Conservation (phyloP, 2,888 invertebrate genomes). For the Lepidonotus clava region DNA sequence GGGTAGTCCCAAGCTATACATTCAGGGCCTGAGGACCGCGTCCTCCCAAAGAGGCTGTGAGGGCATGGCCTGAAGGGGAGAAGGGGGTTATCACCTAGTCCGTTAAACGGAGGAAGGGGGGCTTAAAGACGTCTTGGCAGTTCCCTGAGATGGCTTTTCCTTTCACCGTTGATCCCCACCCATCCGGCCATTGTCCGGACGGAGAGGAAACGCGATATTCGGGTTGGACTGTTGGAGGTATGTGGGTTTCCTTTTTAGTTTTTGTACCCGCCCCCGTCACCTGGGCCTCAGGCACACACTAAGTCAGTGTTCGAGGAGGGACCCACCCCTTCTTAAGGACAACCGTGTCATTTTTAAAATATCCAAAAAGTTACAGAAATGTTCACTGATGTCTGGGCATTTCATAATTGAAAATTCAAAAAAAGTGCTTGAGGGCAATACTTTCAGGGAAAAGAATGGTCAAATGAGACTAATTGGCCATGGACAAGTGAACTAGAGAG, state of each 20-base stretch:
- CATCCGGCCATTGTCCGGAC: neutral
- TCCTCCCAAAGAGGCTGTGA: neutral
- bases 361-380: too few species aligned
- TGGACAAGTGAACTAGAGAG: too few species aligned
- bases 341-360: too few species aligned
- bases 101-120: neutral
- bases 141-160: neutral
- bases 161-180: neutral
- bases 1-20: too few species aligned
- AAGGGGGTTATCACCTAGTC: neutral
- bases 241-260: neutral
- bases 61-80: neutral
- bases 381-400: too few species aligned
- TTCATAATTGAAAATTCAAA: too few species aligned
- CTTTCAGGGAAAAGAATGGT: too few species aligned
- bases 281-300: neutral
- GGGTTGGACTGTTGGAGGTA: conserved; percentile 26
- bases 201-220: neutral
- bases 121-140: neutral
- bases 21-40: neutral
- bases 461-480: too few species aligned
- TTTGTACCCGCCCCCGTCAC: neutral
- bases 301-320: too few species aligned
- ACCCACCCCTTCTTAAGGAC: too few species aligned
- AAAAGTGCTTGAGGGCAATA: too few species aligned